Base-by-base conservation (phyloP, 2,113 vertebrate species). In the Origma solitaria region DNA sequence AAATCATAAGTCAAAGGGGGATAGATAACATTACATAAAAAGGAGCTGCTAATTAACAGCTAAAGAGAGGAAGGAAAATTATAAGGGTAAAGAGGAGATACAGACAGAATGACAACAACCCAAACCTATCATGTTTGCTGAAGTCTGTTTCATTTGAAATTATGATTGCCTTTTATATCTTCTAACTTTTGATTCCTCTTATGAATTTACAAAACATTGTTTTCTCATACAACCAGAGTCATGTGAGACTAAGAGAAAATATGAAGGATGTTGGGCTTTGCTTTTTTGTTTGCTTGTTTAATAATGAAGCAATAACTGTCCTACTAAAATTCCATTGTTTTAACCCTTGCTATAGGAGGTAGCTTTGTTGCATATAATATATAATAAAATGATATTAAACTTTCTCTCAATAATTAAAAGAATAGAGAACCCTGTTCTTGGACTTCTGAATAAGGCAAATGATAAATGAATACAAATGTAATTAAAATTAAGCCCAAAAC, bases 201-300 rank as follows among this genome's bases (percentile, higher is more conserved):
- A 37, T 4, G 23, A 38, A 44, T 42, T 54, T n/a, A 37, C 25
- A 80, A 14, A 49, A 25, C 4, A 30, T 6, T 42, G 23, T 23
- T 57, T 65, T 40, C 27, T 44, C 17, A 62, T 37, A 18, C 7
- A 22, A 40, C 14, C 24, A 79, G 20, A 51, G 18, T 79, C 21
- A 62, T 2, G 4, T 24, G 10, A 75, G 16, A 79, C 10, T 71
- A 57, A 42, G 6, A 73, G 64, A 75, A 73, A 57, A 25, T 12
- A 31, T 2, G 8, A 14, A 8, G 2, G 1, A 0, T 28, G 2
- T 10, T 38, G 8, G 0, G 0, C 24, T 91, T 77, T 38, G 4
- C 1, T 35, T 50, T 58, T 60, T 64, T 68, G 14, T 44, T 62
- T 82, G 4, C 7, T 64, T 57, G 31, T 60, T 73, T 58, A 87